A percentile compares a stretch with the other conserved stretches of the same genome.
Evolutionary conservation across 2,113 vertebrate genomes (phyloP).

Genomic region (Trogon surrucura): DNA sequence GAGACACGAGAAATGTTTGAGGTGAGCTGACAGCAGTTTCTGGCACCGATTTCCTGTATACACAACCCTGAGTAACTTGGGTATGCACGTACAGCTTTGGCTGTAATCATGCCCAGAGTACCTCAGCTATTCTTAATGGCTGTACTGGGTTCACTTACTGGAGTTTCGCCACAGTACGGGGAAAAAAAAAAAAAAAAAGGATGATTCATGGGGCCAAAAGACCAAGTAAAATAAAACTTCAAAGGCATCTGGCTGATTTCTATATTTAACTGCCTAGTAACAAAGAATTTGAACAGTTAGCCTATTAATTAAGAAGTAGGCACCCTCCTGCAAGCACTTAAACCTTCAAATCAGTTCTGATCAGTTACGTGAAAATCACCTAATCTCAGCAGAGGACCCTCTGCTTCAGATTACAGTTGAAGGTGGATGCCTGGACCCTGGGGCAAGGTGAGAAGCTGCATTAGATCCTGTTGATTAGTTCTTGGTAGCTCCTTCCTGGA

Average conservation of each 20-base stretch:
- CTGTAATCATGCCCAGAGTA: neutral
- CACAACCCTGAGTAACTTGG: neutral
- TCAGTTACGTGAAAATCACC: neutral
- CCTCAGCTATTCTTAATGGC: constrained; percentile 7
- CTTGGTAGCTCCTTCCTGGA: neutral
- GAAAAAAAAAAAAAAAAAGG: neutral
- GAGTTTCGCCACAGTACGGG: constrained; percentile 1
- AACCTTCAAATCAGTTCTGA: neutral
- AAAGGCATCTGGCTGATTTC: constrained; percentile 19
- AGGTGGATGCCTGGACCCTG: too few relatives aligned
- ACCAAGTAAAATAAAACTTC: constrained; percentile 13
- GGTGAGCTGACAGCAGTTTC: neutral
- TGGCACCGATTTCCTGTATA: neutral
- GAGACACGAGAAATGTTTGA: neutral
- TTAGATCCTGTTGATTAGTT: neutral
- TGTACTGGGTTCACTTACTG: neutral
- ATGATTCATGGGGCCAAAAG: constrained; percentile 20
- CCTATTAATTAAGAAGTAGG: constrained; percentile 2
- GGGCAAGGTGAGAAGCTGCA: neutral
- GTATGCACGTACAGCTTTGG: neutral
- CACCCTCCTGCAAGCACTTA: neutral
- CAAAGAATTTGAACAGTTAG: neutral
- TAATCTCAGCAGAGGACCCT: neutral
- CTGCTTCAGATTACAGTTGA: neutral
- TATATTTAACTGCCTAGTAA: constrained; percentile 28